Conservation (phyloP, 2,797 vertebrate genomes). For the Gastrophryne carolinensis region DNA sequence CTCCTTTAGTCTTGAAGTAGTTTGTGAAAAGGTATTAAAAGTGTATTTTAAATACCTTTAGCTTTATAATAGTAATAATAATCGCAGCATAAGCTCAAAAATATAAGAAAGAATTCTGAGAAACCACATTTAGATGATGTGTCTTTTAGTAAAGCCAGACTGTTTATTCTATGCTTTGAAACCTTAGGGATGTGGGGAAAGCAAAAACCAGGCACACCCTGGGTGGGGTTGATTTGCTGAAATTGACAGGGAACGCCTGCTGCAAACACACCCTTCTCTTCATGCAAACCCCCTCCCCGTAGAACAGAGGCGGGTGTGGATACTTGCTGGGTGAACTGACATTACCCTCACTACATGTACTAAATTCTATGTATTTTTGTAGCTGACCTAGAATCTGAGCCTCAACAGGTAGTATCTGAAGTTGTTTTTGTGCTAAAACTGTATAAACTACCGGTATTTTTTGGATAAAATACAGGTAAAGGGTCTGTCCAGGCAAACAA, state of each 20-base stretch:
- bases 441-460: too few species aligned
- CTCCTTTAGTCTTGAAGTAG: too few species aligned
- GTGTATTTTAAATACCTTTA: too few species aligned
- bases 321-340: conserved; percentile 19
- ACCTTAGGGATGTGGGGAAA: conserved; percentile 32
- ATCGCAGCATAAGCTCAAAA: not conserved
- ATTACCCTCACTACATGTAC: conserved; percentile 24
- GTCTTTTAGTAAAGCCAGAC: not conserved
- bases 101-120: not conserved
- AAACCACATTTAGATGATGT: not conserved
- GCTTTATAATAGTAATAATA: not conserved
- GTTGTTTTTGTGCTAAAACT: too few species aligned
- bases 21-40: too few species aligned
- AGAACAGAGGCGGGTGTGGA: conserved; percentile 16
- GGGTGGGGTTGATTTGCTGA: conserved; percentile 33
- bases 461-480: too few species aligned
- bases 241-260: conserved; percentile 35
- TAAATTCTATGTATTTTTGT: too few species aligned
- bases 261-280: conserved; percentile 37
- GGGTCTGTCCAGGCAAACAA: too few species aligned
- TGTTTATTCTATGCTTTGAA: conserved; percentile 1
- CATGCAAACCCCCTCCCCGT: not conserved
- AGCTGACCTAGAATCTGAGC: too few species aligned
- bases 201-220: conserved; percentile 34
- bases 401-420: too few species aligned